A percentile compares a stretch with the other conserved stretches of the same genome.
phyloP scores from a whole-genome alignment of 2,888 invertebrate species.

The Druceiella hillmani region DNA sequence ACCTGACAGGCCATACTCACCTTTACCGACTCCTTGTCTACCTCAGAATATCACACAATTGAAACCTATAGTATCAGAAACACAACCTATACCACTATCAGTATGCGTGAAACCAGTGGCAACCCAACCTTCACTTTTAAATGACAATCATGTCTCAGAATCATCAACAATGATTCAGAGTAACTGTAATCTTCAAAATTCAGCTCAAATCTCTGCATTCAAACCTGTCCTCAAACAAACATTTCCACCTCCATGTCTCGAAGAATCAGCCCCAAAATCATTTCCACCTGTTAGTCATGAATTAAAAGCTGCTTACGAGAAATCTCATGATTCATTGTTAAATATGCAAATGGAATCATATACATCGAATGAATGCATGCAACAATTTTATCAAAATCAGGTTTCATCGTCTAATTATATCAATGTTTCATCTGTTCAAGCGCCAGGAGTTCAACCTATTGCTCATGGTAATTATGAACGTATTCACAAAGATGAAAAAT shows the following conservation, averaged over 20 bases:
- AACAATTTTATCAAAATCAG: conserved; percentile 32
- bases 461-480: conserved; percentile 43
- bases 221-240: conserved; percentile 45
- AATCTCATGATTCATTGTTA: conserved; percentile 6
- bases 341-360: too few relatives aligned
- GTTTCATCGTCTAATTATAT: too few relatives aligned
- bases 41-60: conserved; percentile 40
- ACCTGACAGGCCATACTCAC: conserved; percentile 56
- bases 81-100: conserved; percentile 25
- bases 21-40: too few relatives aligned
- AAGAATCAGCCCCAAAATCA: conserved; percentile 34
- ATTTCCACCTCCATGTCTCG: conserved; percentile 37
- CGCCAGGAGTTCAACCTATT: too few relatives aligned
- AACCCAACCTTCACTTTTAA: conserved; percentile 35
- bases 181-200: conserved; percentile 37
- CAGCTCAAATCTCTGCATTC: conserved; percentile 42
- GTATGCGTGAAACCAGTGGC: conserved; percentile 37
- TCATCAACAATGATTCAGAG: conserved; percentile 39
- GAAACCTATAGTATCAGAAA: conserved; percentile 28
- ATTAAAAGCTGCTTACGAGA: conserved; percentile 34
- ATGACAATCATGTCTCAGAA: conserved; percentile 34
- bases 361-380: conserved; percentile 30
- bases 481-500: conserved; percentile 37
- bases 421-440: too few relatives aligned
- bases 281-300: conserved; percentile 40